Evolutionary conservation across 2,113 vertebrate genomes (phyloP).

Genomic region (Charina bottae): DNA sequence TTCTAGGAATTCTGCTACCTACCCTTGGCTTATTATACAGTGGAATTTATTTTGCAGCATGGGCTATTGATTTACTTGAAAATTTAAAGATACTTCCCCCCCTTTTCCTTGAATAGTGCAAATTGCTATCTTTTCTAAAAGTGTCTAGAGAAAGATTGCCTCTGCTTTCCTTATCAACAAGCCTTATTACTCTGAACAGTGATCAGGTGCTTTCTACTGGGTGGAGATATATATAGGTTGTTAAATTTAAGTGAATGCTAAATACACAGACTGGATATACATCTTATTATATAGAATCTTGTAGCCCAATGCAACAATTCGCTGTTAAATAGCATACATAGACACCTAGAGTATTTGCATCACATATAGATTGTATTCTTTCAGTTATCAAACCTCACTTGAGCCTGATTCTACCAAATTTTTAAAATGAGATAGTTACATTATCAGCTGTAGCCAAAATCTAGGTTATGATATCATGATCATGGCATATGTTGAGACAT

Average conservation of each 20-base stretch:
- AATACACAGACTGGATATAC: accelerated
- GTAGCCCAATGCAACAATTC: neutral
- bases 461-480: neutral
- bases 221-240: neutral
- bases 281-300: neutral
- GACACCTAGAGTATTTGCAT: slow-evolving; percentile 67
- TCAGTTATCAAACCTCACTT: neutral
- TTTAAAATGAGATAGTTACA: neutral
- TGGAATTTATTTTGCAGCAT: neutral
- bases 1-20: neutral
- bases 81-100: neutral
- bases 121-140: neutral
- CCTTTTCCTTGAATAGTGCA: slow-evolving; percentile 21
- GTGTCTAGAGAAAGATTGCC: neutral
- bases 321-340: slow-evolving; percentile 57
- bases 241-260: neutral
- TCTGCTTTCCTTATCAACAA: slow-evolving; percentile 6
- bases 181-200: accelerated
- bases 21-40: neutral
- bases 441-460: neutral
- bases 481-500: neutral
- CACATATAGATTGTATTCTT: slow-evolving; percentile 2
- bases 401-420: neutral
- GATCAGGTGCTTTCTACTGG: neutral
- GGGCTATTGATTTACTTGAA: neutral